phyloP scores from a whole-genome alignment of 2,888 invertebrate species.

The Noctuana brunneofusca region DNA sequence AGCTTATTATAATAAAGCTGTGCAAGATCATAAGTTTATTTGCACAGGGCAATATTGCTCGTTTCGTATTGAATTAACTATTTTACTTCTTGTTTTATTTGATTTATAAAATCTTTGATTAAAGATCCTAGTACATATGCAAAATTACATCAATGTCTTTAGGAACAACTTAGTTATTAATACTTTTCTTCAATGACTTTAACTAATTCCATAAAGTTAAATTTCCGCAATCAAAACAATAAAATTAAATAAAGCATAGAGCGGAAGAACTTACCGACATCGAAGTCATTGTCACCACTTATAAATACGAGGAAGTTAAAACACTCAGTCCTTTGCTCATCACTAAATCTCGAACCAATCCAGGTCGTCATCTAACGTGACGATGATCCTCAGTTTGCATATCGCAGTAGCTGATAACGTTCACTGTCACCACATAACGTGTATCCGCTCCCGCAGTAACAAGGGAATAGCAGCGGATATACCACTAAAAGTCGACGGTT shows the following conservation, averaged over 20 bases:
- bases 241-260: not conserved
- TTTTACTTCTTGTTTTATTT: too few species aligned
- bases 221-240: not conserved
- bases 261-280: constrained; percentile 60
- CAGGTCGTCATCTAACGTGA: constrained; percentile 57
- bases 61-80: too few species aligned
- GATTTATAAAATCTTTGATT: too few species aligned
- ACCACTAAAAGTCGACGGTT: constrained; percentile 70
- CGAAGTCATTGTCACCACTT: constrained; percentile 66
- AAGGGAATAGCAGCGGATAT: constrained; percentile 63
- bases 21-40: too few species aligned
- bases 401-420: constrained; percentile 42
- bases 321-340: constrained; percentile 70
- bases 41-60: too few species aligned
- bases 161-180: too few species aligned
- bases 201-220: too few species aligned
- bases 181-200: too few species aligned
- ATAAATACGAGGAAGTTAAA: constrained; percentile 57
- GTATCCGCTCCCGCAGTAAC: constrained; percentile 55
- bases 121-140: too few species aligned
- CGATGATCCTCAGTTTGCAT: constrained; percentile 59
- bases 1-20: too few species aligned
- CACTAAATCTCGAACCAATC: constrained; percentile 63
- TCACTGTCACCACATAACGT: constrained; percentile 58
- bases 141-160: too few species aligned